Conservation (phyloP, 2,797 vertebrate species). For the Clamator glandarius region DNA sequence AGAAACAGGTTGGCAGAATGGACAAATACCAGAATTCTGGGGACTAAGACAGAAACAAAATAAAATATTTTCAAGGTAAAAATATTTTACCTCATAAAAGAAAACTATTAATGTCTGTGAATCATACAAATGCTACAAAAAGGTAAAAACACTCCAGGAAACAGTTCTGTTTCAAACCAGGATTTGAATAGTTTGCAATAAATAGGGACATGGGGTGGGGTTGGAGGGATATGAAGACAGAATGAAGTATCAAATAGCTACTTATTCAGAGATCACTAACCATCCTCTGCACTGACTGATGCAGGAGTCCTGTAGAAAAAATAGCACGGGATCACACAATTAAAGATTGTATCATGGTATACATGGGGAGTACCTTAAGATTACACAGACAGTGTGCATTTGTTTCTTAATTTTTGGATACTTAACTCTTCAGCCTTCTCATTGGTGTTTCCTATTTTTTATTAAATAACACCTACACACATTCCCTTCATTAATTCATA, state of each 20-base stretch:
- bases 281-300: slow-evolving; percentile 62
- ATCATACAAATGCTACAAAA: slow-evolving; percentile 45
- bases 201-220: neutral
- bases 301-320: slow-evolving; percentile 61
- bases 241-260: slow-evolving; percentile 42
- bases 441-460: neutral
- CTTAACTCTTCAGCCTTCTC: neutral
- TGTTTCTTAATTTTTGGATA: neutral
- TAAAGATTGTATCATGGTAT: slow-evolving; percentile 46
- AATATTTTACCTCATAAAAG: neutral
- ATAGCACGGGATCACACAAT: slow-evolving; percentile 60
- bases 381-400: neutral
- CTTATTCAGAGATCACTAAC: slow-evolving; percentile 65
- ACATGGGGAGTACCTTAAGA: neutral
- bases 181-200: slow-evolving; percentile 14
- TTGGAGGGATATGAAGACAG: slow-evolving; percentile 8
- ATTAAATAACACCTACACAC: neutral
- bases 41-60: slow-evolving; percentile 1
- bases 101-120: slow-evolving; percentile 8
- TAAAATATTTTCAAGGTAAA: neutral
- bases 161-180: neutral
- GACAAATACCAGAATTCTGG: slow-evolving; percentile 55
- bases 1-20: neutral
- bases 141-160: slow-evolving; percentile 53
- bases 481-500: neutral